phyloP scores from a whole-genome alignment of 2,888 invertebrate species.

The Gisinianus flammeolus region DNA sequence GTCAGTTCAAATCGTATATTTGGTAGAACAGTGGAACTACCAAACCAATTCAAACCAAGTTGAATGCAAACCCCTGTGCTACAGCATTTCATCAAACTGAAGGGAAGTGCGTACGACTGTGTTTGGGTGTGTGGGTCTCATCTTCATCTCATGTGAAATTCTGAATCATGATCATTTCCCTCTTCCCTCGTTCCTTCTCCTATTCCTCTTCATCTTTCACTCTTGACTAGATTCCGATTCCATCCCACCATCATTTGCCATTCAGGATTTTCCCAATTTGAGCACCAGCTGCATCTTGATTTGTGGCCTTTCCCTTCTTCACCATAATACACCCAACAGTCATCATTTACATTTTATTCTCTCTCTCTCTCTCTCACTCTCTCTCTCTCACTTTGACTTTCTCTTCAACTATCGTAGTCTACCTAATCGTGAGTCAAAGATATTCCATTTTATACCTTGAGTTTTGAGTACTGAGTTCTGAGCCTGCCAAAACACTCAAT shows the following conservation, averaged over 20 bases:
- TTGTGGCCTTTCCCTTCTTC: slow-evolving; percentile 45
- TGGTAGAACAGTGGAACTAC: too few relatives aligned
- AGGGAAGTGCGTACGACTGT: too few relatives aligned
- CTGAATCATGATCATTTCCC: slow-evolving; percentile 32
- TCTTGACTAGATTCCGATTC: slow-evolving; percentile 37
- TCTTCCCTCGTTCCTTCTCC: slow-evolving; percentile 29
- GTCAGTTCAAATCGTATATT: too few relatives aligned
- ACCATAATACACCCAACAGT: slow-evolving; percentile 11
- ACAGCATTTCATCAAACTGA: too few relatives aligned
- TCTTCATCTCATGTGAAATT: slow-evolving; percentile 9
- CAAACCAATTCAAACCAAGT: too few relatives aligned
- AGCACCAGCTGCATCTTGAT: slow-evolving; percentile 53
- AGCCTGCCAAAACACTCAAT: too few relatives aligned
- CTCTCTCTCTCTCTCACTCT: neutral
- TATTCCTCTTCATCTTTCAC: slow-evolving; percentile 38
- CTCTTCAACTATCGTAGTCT: too few relatives aligned
- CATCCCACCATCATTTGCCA: slow-evolving; percentile 50
- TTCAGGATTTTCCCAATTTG: slow-evolving; percentile 55
- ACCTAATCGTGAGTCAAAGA: neutral
- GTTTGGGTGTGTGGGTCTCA: too few relatives aligned
- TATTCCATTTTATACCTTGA: slow-evolving; percentile 2
- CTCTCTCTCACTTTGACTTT: too few relatives aligned
- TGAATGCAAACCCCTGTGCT: too few relatives aligned
- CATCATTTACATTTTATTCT: slow-evolving; percentile 28
- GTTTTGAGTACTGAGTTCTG: too few relatives aligned